Evolutionary conservation across 2,113 vertebrate genomes (phyloP).

Genomic region (Elachura formosa): DNA sequence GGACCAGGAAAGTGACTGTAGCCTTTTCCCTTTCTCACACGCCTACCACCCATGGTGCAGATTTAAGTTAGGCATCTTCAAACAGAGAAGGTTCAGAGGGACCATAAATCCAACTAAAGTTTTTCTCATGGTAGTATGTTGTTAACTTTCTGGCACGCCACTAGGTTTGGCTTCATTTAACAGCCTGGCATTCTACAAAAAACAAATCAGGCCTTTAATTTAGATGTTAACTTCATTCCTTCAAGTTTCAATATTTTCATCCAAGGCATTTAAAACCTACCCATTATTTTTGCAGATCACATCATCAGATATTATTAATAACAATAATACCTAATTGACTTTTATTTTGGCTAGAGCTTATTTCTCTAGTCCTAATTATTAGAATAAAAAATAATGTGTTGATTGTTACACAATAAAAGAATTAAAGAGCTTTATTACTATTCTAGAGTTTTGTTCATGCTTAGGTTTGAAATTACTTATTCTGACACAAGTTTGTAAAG

Average conservation of each 20-base stretch:
- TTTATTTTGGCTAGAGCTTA: not conserved
- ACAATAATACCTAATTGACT: not conserved
- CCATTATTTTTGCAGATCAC: constrained; percentile 10
- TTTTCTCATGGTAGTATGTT: not conserved
- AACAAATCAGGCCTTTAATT: constrained; percentile 27
- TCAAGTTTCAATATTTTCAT: constrained; percentile 2
- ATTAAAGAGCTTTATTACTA: not conserved
- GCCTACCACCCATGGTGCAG: not conserved
- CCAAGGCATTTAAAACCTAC: not conserved
- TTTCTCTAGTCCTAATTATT: not conserved
- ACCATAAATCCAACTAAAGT: constrained; percentile 8
- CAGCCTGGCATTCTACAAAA: not conserved
- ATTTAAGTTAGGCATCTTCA: constrained; percentile 1
- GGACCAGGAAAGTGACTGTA: not conserved
- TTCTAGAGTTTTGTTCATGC: not conserved
- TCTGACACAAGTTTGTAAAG: not conserved
- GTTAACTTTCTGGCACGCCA: not conserved
- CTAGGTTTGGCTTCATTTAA: constrained; percentile 11
- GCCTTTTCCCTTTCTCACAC: not conserved
- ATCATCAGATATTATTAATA: constrained; percentile 7
- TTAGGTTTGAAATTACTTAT: not conserved
- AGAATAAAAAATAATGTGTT: not conserved
- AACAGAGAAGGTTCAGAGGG: constrained; percentile 19
- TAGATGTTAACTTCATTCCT: not conserved
- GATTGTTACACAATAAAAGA: not conserved